Base-by-base conservation (phyloP, 2,888 invertebrate genomes). In the Hypolimnas misippus region DNA sequence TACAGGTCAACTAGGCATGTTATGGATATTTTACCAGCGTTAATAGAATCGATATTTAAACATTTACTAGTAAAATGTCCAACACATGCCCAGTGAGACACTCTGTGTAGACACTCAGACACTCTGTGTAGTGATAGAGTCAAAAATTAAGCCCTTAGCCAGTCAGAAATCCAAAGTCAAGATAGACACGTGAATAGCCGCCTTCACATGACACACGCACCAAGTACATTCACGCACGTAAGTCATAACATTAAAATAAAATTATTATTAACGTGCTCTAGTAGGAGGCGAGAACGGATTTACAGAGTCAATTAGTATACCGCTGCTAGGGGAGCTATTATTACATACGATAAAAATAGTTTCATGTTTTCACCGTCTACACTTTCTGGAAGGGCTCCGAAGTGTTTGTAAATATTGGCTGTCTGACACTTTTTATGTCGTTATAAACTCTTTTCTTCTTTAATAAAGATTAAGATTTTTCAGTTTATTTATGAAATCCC, bases 231-330 rank as follows among this genome's bases (percentile, higher is more conserved):
- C 46, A 54, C 46, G 49, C 40, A 17, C 49, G 35, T 58, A 61
- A 58, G 21, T 56, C 57, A 65, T 62, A 42, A 63, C 42, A 56
- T 29, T 49, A 19, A 49, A 63, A 65, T 67, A 63, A 67, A 68
- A 67, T 65, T 67, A 70, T 64, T 65, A 63, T 68, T 67, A 53
- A 70, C 70, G 63, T 71, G 69, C 58, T 49, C 49, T 29, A 49
- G 19, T 50, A 58, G 66, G 70, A 76, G 80, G 81, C 78, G 89
- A 70, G 73, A 83, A 87, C 85, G 85, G 87, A 89, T 88, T 88
- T 88, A 88, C 85, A 83, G 75, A 85, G 78, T 85, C 87, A 89
- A 89, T 89, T 89, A 89, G 89, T 84, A 81, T 77, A 76, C 75
- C 76, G 71, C 70, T 70, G 70, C 73, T 73, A 75, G 76, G 82